Base-by-base conservation (phyloP, 2,888 invertebrate genomes). In the Atrina japonica region DNA sequence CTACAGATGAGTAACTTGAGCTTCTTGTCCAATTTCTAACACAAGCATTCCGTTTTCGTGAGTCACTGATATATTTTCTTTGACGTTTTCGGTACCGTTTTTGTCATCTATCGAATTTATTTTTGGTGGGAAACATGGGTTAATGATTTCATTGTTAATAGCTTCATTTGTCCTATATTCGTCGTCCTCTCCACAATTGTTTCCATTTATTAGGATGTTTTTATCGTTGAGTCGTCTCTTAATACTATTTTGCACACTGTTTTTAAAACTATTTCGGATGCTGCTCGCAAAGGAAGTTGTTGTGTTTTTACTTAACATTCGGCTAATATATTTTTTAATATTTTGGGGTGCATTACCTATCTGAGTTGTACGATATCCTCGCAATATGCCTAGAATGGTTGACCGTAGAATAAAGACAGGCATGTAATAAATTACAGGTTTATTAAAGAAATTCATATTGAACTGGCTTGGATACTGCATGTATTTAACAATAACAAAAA, bases 361-460 rank as follows among this genome's bases (percentile, higher is more conserved):
- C 40, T 66, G 66, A n/a, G 58, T 30, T 0, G 66, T 66, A 18
- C 49, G 45, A n/a, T 66, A 66, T 40, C 66, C 58, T 25, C 58
- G 45, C 1, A 66, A 21, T 25, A 66, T 35, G 0, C 58, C 56
- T n/a, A 58, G 23, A 18, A 80, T n/a, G 40, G 85, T 77, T 14
- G 85, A 81, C 29, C 85, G 81, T 5, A 82, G 16, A 25, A 85
- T 64, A 66, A 83, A 83, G 16, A 82, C 59, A 14, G 83, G 80
- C 14, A 84, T 66, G 49, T 83, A 82, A 56, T 80, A 82, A 7
- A 84, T 65, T 9, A 84, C 49, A 41, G 76, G 76, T 16, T 59
- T 52, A 58, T 80, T 77, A 3, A 77, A 65, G 16, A 21, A 23
- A 21, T 58, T 25, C 18, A 50, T 29, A 27, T 66, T 27, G 2